phyloP scores from a whole-genome alignment of 2,113 vertebrate genomes.

The Dolichallabes microphthalmus region DNA sequence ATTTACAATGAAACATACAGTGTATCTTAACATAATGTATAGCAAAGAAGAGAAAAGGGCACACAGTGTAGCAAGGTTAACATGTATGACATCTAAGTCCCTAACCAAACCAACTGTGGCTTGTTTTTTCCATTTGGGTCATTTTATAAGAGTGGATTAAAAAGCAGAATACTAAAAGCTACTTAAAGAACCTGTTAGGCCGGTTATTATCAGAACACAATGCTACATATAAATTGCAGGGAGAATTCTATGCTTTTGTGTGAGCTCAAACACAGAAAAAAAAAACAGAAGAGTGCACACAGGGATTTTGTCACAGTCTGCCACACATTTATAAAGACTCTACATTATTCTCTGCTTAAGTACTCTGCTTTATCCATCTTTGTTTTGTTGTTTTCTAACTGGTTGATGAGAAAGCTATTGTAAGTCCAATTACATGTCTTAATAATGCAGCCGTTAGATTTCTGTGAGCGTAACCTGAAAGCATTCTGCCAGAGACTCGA shows the following conservation, averaged over 20 bases:
- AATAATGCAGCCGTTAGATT: conserved; percentile 64
- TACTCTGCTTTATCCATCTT: neutral
- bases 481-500: conserved; percentile 84
- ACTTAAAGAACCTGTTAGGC: conserved; percentile 14
- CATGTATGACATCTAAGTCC: neutral
- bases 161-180: conserved; percentile 15
- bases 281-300: neutral
- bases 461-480: conserved; percentile 94
- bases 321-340: neutral
- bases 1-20: neutral
- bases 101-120: neutral
- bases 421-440: neutral
- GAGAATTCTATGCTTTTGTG: neutral
- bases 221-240: neutral
- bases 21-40: neutral
- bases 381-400: neutral
- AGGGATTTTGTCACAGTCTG: conserved; percentile 4
- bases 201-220: conserved; percentile 17
- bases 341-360: conserved; percentile 6
- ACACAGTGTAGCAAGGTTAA: neutral
- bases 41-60: neutral
- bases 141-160: conserved; percentile 1
- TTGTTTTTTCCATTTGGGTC: no score
- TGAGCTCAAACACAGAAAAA: neutral
- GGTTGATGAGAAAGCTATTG: neutral